These are phyloP conservation scores for Acheta domesticus DNA, from an alignment of 2,888 invertebrate species.

Conservation along the genomic window DNA sequence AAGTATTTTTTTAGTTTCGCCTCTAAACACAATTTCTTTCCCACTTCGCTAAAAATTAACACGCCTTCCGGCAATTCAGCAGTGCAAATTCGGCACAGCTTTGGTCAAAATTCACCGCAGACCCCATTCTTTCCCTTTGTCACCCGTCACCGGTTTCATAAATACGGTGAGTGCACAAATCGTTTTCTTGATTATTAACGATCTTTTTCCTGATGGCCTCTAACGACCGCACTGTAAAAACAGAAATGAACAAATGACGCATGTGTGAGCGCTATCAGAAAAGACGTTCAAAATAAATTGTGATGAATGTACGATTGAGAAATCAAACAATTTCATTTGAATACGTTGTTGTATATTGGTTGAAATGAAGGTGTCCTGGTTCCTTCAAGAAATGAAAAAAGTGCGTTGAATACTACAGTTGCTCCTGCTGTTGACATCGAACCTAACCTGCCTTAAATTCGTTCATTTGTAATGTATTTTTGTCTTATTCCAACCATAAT, in stretches of 20 bases:
- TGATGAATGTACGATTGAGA: slow-evolving; percentile 32
- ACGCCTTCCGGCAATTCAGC: slow-evolving; percentile 56
- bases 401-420: too few species aligned
- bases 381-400: too few species aligned
- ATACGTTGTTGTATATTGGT: neutral
- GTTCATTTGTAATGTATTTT: too few species aligned
- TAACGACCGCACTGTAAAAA: slow-evolving; percentile 39
- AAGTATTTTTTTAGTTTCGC: slow-evolving; percentile 67
- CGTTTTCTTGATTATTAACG: slow-evolving; percentile 39
- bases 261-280: slow-evolving; percentile 32
- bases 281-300: slow-evolving; percentile 36
- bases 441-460: too few species aligned
- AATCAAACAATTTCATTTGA: slow-evolving; percentile 27
- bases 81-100: slow-evolving; percentile 64
- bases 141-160: slow-evolving; percentile 32
- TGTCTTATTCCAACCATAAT: too few species aligned
- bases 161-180: slow-evolving; percentile 33
- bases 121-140: slow-evolving; percentile 36
- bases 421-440: too few species aligned
- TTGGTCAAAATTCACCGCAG: slow-evolving; percentile 45
- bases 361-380: too few species aligned
- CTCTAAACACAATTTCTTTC: slow-evolving; percentile 60
- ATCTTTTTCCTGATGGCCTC: slow-evolving; percentile 40
- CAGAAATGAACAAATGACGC: slow-evolving; percentile 39
- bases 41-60: slow-evolving; percentile 64